Conservation (phyloP, 2,888 invertebrate genomes). For the Macrophya alboannulata region DNA sequence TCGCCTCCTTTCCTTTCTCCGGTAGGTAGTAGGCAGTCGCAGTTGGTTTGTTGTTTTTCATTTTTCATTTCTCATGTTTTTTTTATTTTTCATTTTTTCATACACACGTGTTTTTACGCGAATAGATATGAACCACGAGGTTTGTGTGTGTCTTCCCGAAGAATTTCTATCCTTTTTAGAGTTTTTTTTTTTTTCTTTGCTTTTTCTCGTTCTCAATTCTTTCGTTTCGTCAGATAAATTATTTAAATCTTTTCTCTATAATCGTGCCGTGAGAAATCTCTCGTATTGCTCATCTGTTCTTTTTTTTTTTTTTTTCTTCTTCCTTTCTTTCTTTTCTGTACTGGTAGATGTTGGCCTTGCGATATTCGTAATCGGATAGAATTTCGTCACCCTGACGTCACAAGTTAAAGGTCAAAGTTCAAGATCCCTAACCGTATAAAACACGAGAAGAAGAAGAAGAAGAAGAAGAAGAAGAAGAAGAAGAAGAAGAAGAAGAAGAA, state of each 20-base stretch:
- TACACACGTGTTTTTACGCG: background rate
- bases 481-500: background rate
- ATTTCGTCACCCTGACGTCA: slow-evolving; percentile 26
- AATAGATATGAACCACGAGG: background rate
- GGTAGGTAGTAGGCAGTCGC: background rate
- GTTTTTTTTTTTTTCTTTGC: no score
- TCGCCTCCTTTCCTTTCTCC: slow-evolving; percentile 19
- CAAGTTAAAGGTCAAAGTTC: slow-evolving; percentile 19
- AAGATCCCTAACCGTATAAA: background rate
- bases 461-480: background rate
- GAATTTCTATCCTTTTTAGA: no score
- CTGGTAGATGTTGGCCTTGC: background rate
- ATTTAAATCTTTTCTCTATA: background rate
- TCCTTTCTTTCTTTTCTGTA: background rate
- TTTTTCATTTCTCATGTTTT: background rate
- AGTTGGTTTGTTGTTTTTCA: background rate
- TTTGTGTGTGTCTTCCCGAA: background rate
- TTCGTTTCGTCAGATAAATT: background rate
- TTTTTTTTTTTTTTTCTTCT: background rate
- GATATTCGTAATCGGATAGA: background rate
- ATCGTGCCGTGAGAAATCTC: background rate
- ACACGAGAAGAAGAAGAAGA: background rate
- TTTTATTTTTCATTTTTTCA: background rate
- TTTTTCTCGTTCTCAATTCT: no score
- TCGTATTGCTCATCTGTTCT: background rate